phyloP scores from a whole-genome alignment of 2,888 invertebrate genomes.

The Periphyllus acericola region DNA sequence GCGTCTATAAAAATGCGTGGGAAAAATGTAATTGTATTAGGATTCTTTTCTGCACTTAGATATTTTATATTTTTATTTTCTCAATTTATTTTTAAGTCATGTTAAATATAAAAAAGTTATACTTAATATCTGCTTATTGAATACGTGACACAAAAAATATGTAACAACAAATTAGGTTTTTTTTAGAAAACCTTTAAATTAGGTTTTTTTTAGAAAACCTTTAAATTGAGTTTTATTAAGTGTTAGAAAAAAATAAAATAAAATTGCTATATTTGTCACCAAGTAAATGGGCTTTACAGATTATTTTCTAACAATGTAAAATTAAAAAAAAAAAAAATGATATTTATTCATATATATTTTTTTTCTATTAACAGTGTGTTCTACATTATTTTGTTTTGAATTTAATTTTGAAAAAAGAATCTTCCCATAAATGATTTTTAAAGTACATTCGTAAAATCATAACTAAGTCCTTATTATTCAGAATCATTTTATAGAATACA shows the following conservation, averaged over 20 bases:
- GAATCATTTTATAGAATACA: constrained; percentile 29
- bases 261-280: constrained; percentile 10
- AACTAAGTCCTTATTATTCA: constrained; percentile 34
- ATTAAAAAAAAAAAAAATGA: constrained; percentile 27
- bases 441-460: constrained; percentile 35
- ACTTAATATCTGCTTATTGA: constrained; percentile 40
- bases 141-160: constrained; percentile 35
- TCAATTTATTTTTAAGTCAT: constrained; percentile 40
- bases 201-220: constrained; percentile 39
- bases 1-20: constrained; percentile 44
- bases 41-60: constrained; percentile 49
- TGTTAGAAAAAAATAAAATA: constrained; percentile 40
- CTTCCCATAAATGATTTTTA: constrained; percentile 14
- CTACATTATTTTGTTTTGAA: constrained; percentile 32
- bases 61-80: constrained; percentile 51
- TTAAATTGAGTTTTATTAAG: constrained; percentile 39
- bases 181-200: constrained; percentile 43
- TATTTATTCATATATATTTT: constrained; percentile 36
- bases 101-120: constrained; percentile 39
- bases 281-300: constrained; percentile 33
- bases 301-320: constrained; percentile 40
- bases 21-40: constrained; percentile 56
- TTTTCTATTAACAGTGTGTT: constrained; percentile 58
- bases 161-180: constrained; percentile 28
- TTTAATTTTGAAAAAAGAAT: constrained; percentile 25